Conservation (phyloP, 2,888 invertebrate genomes). For the Pristionchus exspectatus region DNA sequence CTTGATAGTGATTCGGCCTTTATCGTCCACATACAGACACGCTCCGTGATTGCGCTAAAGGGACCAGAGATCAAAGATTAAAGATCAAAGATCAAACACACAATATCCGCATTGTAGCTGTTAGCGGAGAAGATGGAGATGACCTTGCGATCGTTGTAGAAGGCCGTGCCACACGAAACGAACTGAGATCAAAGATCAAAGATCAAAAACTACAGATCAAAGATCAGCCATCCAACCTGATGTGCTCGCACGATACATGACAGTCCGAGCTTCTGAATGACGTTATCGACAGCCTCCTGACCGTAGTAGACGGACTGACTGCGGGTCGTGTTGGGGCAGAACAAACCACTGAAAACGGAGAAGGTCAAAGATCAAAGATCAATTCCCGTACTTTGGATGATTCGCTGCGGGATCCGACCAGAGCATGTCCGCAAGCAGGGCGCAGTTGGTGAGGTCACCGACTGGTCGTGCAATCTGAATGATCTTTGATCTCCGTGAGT, state of each 20-base stretch:
- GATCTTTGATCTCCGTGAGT: background rate
- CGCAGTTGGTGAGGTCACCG: background rate
- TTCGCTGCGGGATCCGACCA: slow-evolving; percentile 26
- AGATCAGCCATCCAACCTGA: slow-evolving; percentile 6
- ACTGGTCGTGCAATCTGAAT: background rate
- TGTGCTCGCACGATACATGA: slow-evolving; percentile 21
- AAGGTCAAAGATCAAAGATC: slow-evolving; percentile 29
- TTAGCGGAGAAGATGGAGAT: slow-evolving; percentile 48
- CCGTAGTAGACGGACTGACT: background rate
- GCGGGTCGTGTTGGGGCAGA: background rate
- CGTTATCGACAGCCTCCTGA: background rate
- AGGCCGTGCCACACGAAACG: background rate
- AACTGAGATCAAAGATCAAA: slow-evolving; percentile 39
- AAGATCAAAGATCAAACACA: background rate
- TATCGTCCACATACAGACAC: slow-evolving; percentile 3
- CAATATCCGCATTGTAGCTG: slow-evolving; percentile 5
- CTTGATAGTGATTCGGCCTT: slow-evolving; percentile 18
- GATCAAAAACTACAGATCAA: too few species aligned
- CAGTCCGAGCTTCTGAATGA: background rate
- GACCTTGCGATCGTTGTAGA: slow-evolving; percentile 28
- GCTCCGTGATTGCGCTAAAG: slow-evolving; percentile 36
- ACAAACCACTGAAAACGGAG: background rate
- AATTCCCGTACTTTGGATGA: background rate
- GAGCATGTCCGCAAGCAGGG: slow-evolving; percentile 20
- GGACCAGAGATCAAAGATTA: background rate